Evolutionary conservation across 2,797 vertebrate genomes (phyloP), one percentile per base, ranked within the genome.

Genomic region (Cynodonichthys magdalenae): DNA sequence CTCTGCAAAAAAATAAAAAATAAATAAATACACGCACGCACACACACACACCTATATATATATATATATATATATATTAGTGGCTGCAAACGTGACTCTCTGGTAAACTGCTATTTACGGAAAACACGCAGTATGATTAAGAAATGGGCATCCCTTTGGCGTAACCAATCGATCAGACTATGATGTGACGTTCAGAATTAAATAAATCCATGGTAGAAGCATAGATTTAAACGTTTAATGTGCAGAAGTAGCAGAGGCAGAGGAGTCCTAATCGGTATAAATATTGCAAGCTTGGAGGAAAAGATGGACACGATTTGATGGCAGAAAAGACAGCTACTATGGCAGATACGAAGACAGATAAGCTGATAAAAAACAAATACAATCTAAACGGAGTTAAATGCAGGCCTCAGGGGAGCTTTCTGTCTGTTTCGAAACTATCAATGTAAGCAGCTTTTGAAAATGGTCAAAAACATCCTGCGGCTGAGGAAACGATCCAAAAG

Each of bases 1-100:
- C 75, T 82, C 68, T 66, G 82, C 75, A 72, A 63, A 84, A 80
- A 83, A 64, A 80, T 66, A 78, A 52, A 46, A 71, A 69, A n/a
- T n/a, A 66, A 85, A 77, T 24, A n/a, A n/a, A n/a, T n/a, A n/a
- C n/a, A n/a, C n/a, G n/a, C n/a, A n/a, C n/a, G n/a, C n/a, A n/a
- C n/a, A 24, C 24, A 24, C 24, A 24, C 24, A 24, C 24, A 24
- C 24, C 2, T 24, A 24, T 24, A 24, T 24, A 24, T 24, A 24
- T 24, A 24, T 24, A 24, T 24, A 24, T 24, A 24, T 24, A n/a
- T 24, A 24, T 24, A 76, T 66, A 79, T 66, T 71, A 51, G 48
- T 49, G 53, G 63, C 61, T 39, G 59, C 64, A 63, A 61, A 10
- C 8, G 10, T 53, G 65, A 34, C 36, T 69, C 47, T 61, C 52